Conservation (phyloP, 1,140 invertebrate genomes). For the Neelides sp. region DNA sequence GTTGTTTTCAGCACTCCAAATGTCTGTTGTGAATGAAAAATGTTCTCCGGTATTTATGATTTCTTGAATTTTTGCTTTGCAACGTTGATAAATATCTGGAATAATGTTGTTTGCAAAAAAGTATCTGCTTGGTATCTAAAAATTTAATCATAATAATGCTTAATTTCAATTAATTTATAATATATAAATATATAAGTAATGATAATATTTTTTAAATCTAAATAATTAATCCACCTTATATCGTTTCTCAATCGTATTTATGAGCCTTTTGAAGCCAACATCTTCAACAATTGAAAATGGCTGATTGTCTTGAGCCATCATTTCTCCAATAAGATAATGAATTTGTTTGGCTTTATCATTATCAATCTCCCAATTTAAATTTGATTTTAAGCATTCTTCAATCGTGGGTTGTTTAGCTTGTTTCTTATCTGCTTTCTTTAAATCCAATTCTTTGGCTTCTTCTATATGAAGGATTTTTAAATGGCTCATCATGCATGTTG, state of each 20-base stretch:
- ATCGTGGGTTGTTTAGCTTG: too few species aligned
- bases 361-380: conserved; percentile 1
- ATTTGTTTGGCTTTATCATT: not conserved
- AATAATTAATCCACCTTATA: not conserved
- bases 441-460: too few species aligned
- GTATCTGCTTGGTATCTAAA: not conserved
- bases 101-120: not conserved
- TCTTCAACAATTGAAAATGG: not conserved
- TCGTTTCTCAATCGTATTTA: not conserved
- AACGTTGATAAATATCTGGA: not conserved
- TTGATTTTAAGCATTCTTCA: too few species aligned
- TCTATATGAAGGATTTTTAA: too few species aligned
- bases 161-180: not conserved
- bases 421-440: too few species aligned
- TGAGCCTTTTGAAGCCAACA: not conserved
- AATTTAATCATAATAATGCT: not conserved
- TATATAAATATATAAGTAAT: not conserved
- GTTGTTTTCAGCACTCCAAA: conserved; percentile 34
- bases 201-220: too few species aligned
- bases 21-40: conserved; percentile 31
- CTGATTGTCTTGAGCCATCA: not conserved
- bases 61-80: not conserved
- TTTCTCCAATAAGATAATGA: conserved; percentile 3
- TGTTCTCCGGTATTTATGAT: not conserved
- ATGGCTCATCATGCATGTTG: too few species aligned